Base-by-base conservation (phyloP, 2,797 vertebrate genomes). In the Pipistrellus kuhlii region DNA sequence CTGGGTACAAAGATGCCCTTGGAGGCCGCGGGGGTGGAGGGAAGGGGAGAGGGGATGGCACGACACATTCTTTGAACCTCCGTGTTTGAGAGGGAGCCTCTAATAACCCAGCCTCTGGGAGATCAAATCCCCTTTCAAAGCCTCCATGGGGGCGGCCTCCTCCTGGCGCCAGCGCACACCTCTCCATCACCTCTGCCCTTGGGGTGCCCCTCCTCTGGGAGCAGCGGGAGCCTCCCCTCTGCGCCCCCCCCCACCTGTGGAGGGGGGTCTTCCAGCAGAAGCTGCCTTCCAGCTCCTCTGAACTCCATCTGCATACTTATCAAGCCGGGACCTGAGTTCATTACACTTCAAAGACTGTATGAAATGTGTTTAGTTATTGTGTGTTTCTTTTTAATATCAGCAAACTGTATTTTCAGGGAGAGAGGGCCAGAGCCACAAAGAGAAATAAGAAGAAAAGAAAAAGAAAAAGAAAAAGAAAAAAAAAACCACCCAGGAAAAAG, bases 281-380 rank as follows among this genome's bases (percentile, higher is more conserved):
- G 5, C 88, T 20, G 38, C 27, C 75, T 14, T 14, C 27, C 25
- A 9, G 51, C 35, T 11, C 51, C 0, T 76, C 66, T 1, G 9
- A 27, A 14, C 76, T 81, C 85, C 35, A 55, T 57, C 81, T 75
- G 87, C 85, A 62, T 82, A 30, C 85, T 90, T 81, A 81, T 77
- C 78, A 44, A 18, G 12, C 15, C 25, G 0, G 48, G 80, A 94
- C 95, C 87, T 0, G 53, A 72, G 90, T 90, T 95, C 76, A 59
- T 96, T 81, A 46, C 55, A 92, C 95, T 93, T 97, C 95, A 96
- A 93, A 96, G 93, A 90, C 92, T 57, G 44, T 81, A 91, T 81
- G 87, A 96, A 95, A 89, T 84, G 91, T 95, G 96, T 93, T 97
- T 97, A 94, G 95, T 72, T 88, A 94, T 72, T 94, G 72, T 93